Conservation (phyloP, 2,888 invertebrate genomes). For the Tolmerus cingulatus region DNA sequence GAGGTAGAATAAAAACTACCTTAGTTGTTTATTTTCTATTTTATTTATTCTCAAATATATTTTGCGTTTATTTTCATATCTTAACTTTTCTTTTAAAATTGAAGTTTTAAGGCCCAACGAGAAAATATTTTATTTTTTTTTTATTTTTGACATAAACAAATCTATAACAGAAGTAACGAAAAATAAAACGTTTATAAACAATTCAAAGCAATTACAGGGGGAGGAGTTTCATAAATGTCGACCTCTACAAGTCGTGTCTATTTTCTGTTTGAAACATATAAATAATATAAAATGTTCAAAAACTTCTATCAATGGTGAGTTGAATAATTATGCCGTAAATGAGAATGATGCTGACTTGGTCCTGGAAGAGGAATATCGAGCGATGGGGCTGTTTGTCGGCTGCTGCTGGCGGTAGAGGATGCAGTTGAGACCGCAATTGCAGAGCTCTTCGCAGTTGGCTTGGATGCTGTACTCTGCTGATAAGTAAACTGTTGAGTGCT, state of each 20-base stretch:
- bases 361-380: slow-evolving; percentile 48
- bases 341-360: slow-evolving; percentile 44
- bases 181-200: slow-evolving; percentile 38
- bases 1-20: not conserved
- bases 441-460: slow-evolving; percentile 21
- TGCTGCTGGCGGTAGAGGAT: slow-evolving; percentile 44
- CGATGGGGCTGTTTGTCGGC: slow-evolving; percentile 43
- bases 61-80: slow-evolving; percentile 23
- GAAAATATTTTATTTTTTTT: slow-evolving; percentile 49
- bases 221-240: slow-evolving; percentile 16
- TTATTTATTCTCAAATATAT: slow-evolving; percentile 36
- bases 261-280: slow-evolving; percentile 32
- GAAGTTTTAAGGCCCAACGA: slow-evolving; percentile 51
- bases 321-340: slow-evolving; percentile 36
- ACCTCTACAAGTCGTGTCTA: slow-evolving; percentile 1
- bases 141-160: slow-evolving; percentile 43
- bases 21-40: slow-evolving; percentile 28
- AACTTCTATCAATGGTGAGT: slow-evolving; percentile 37
- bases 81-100: slow-evolving; percentile 36
- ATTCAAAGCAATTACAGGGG: slow-evolving; percentile 17
- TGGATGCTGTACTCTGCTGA: slow-evolving; percentile 31
- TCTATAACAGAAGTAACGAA: slow-evolving; percentile 30
- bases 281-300: slow-evolving; percentile 30
- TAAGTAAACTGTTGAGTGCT: not conserved
- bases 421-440: slow-evolving; percentile 53